phyloP scores from a whole-genome alignment of 2,797 vertebrate species.

The Manis crassicaudata region DNA sequence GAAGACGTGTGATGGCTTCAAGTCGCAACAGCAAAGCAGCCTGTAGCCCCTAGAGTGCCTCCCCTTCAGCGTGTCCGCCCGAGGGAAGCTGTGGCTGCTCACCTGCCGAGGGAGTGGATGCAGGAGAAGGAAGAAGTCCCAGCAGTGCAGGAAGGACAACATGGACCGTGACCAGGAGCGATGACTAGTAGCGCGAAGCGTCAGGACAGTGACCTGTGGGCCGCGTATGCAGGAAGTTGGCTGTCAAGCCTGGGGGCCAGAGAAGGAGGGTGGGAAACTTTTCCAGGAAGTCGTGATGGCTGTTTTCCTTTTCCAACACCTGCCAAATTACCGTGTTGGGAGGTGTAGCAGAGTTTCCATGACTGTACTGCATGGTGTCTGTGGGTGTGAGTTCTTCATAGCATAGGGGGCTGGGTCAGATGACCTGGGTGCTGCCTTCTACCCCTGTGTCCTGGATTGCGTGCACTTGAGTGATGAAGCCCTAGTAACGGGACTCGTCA shows the following conservation, averaged over 20 bases:
- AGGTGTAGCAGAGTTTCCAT: not conserved
- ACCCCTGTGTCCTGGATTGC: accelerated
- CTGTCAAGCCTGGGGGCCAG: not conserved
- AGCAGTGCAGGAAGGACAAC: not conserved
- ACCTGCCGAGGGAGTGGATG: not conserved
- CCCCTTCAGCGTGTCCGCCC: not conserved
- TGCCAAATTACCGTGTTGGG: not conserved
- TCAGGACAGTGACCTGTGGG: not conserved
- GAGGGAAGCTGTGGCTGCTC: too few relatives aligned
- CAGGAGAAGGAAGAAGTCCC: accelerated
- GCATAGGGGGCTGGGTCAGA: not conserved
- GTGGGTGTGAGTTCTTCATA: not conserved
- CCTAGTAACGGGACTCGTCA: not conserved
- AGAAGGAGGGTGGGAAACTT: accelerated
- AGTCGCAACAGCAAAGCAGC: not conserved
- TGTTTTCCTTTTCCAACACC: not conserved
- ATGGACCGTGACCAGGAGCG: not conserved
- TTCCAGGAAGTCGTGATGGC: not conserved
- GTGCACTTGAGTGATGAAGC: not conserved
- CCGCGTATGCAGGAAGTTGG: not conserved
- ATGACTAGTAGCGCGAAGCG: accelerated
- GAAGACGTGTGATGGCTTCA: not conserved
- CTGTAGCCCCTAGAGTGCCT: not conserved
- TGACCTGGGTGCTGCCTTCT: not conserved
- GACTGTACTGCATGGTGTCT: accelerated